These are phyloP conservation scores for Narcine bancroftii DNA, from an alignment of 2,113 vertebrate species.

Conservation along the genomic window DNA sequence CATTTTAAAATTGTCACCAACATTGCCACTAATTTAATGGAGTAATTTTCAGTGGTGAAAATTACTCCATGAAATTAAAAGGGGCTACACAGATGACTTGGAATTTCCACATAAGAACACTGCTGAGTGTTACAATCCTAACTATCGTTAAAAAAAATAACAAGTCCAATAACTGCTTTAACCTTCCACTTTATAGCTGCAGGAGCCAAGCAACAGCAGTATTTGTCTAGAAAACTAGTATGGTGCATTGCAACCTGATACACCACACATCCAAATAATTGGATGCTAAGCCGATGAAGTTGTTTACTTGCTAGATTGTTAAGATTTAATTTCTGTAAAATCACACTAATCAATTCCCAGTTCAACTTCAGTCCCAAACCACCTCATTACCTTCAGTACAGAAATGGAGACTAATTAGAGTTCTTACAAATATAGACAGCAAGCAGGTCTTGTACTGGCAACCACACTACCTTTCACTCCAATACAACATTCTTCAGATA, in stretches of 20 bases:
- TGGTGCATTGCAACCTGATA: slow-evolving; percentile 5
- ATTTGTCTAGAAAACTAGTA: background rate
- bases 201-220: background rate
- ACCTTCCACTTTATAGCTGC: background rate
- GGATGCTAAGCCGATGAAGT: background rate
- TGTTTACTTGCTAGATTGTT: slow-evolving; percentile 37
- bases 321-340: slow-evolving; percentile 9
- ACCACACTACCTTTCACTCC: background rate
- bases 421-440: slow-evolving; percentile 23
- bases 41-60: too few relatives aligned
- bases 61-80: background rate
- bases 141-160: background rate
- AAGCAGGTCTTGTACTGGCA: background rate
- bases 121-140: background rate
- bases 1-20: background rate
- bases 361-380: slow-evolving; percentile 29
- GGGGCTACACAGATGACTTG: background rate
- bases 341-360: slow-evolving; percentile 37
- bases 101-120: background rate
- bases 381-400: slow-evolving; percentile 29
- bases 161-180: too few relatives aligned
- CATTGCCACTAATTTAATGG: background rate
- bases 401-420: slow-evolving; percentile 37
- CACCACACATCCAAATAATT: background rate
- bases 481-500: background rate